phyloP scores from a whole-genome alignment of 1,140 invertebrate species.

The Agrilus planipennis region DNA sequence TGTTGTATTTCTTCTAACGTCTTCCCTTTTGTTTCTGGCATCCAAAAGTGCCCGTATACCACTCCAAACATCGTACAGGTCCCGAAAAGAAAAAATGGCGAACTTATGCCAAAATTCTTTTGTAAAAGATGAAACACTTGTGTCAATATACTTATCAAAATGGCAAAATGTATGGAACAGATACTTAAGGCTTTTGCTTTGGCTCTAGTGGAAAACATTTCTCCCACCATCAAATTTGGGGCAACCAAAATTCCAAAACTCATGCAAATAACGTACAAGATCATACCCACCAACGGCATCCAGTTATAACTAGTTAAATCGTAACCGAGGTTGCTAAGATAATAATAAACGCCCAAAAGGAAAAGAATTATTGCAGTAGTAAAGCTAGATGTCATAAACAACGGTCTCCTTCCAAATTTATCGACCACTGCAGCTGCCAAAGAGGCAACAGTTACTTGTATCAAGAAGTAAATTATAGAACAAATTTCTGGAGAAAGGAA shows the following conservation, averaged over 20 bases:
- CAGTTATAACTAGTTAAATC: conserved; percentile 1
- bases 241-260: conserved; percentile 55
- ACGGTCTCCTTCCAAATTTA: conserved; percentile 5
- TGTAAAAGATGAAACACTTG: conserved; percentile 5
- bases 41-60: conserved; percentile 47
- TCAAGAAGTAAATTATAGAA: conserved; percentile 1
- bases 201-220: conserved; percentile 59
- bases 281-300: conserved; percentile 1
- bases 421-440: neutral
- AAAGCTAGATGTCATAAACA: conserved; percentile 4
- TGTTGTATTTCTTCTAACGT: conserved; percentile 43
- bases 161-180: neutral
- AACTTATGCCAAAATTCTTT: conserved; percentile 43
- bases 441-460: neutral
- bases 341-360: neutral
- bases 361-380: neutral
- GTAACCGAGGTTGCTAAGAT: neutral
- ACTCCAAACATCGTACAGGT: conserved; percentile 45
- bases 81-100: conserved; percentile 61
- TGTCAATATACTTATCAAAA: neutral
- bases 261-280: neutral
- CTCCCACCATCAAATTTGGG: conserved; percentile 57
- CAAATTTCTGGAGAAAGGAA: neutral
- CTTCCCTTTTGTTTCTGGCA: conserved; percentile 76
- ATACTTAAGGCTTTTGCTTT: conserved; percentile 38